Evolutionary conservation across 2,888 invertebrate genomes (phyloP).

Genomic region (Ichneumon xanthorius): DNA sequence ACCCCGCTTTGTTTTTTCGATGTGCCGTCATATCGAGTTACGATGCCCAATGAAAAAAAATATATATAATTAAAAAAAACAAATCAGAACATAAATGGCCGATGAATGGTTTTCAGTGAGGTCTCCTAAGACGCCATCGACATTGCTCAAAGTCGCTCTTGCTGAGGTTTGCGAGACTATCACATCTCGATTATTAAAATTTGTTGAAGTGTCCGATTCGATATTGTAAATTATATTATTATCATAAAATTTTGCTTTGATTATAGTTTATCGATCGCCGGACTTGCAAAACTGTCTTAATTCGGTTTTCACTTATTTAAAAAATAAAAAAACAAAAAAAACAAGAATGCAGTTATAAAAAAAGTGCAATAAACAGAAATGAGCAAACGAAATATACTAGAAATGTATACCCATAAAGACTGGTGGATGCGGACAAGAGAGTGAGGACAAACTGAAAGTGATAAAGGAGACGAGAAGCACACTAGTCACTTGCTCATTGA

Average conservation of each 20-base stretch:
- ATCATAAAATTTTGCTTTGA: conserved; percentile 16
- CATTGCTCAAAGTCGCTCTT: conserved; percentile 67
- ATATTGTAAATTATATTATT: conserved; percentile 29
- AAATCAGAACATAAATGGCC: background rate
- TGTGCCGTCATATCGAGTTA: conserved; percentile 26
- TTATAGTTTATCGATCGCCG: conserved; percentile 25
- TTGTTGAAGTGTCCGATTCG: conserved; percentile 41
- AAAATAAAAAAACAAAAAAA: conserved; percentile 6
- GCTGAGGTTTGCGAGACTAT: conserved; percentile 60
- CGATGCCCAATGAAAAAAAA: conserved; percentile 35
- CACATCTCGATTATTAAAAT: conserved; percentile 48
- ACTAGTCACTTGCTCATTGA: conserved; percentile 80
- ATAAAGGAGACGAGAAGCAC: conserved; percentile 67
- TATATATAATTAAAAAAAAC: background rate
- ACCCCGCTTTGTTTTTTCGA: conserved; percentile 47
- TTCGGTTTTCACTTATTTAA: conserved; percentile 13
- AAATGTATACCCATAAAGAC: conserved; percentile 35
- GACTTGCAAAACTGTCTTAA: conserved; percentile 34
- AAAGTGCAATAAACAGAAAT: conserved; percentile 30
- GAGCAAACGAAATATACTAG: conserved; percentile 46
- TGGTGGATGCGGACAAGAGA: conserved; percentile 22
- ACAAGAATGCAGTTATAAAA: conserved; percentile 27
- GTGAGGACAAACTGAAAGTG: conserved; percentile 57
- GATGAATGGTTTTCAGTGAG: conserved; percentile 50
- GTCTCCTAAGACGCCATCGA: conserved; percentile 62